Percentiles rank a stretch among this genome's conserved stretches.
phyloP scores from a whole-genome alignment of 2,888 invertebrate genomes.

The Morpho helenor region DNA sequence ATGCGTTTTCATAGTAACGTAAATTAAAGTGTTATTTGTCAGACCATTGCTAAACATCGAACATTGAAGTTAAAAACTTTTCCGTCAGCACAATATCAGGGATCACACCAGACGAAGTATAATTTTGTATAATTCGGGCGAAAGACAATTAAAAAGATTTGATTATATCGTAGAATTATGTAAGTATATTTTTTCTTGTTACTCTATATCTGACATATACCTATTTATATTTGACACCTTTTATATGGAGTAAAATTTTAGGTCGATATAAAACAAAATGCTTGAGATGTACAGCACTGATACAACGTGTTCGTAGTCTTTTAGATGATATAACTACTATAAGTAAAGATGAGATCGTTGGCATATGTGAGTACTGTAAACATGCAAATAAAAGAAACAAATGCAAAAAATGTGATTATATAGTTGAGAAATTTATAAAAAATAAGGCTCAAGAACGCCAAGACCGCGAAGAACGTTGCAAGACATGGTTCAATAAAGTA shows the following conservation, averaged over 20 bases:
- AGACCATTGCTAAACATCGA: no score
- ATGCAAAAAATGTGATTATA: conserved; percentile 44
- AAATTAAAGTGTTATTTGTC: no score
- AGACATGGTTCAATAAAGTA: conserved; percentile 37
- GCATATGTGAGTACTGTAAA: conserved; percentile 44
- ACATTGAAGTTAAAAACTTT: no score
- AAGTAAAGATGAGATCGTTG: conserved; percentile 34
- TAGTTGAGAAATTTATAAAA: conserved; percentile 34
- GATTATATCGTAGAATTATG: conserved; percentile 36
- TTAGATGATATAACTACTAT: conserved; percentile 40
- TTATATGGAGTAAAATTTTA: conserved; percentile 18
- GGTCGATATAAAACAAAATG: conserved; percentile 41
- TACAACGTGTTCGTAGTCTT: conserved; percentile 37
- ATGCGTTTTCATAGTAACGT: no score
- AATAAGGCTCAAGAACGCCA: conserved; percentile 27
- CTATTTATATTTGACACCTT: background rate
- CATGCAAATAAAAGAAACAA: conserved; percentile 29
- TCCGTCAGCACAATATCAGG: background rate
- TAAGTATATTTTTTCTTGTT: conserved; percentile 26
- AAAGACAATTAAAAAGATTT: conserved; percentile 29
- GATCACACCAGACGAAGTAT: conserved; percentile 19
- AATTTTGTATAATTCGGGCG: conserved; percentile 33
- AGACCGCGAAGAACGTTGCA: conserved; percentile 30
- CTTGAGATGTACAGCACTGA: conserved; percentile 36
- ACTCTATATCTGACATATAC: background rate